These are phyloP conservation scores for Oxygymnocypris stewartii DNA, from an alignment of 2,113 vertebrate genomes.

Conservation along the genomic window DNA sequence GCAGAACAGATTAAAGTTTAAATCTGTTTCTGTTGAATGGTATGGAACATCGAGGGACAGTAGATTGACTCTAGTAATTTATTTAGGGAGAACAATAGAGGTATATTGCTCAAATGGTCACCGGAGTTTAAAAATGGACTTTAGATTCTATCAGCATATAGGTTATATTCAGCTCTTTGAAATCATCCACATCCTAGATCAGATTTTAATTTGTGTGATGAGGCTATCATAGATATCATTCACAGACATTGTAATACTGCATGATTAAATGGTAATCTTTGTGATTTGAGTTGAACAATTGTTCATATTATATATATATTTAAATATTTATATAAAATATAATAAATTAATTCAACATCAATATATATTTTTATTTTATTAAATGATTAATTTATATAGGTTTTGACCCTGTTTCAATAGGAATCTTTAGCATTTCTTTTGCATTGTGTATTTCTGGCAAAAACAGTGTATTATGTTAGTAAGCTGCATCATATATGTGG, in stretches of 20 bases:
- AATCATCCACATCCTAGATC: not conserved
- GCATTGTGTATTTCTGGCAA: too few relatives aligned
- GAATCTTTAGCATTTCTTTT: too few relatives aligned
- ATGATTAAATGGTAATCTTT: not conserved
- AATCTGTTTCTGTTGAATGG: constrained; percentile 25
- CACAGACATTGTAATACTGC: not conserved
- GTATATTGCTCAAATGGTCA: constrained; percentile 3
- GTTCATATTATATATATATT: too few relatives aligned
- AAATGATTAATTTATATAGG: too few relatives aligned
- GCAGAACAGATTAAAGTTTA: constrained; percentile 21
- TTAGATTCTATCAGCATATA: not conserved
- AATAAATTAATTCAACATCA: too few relatives aligned
- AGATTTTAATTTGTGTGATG: constrained; percentile 3
- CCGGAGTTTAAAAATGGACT: constrained; percentile 12
- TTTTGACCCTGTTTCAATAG: too few relatives aligned
- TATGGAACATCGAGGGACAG: not conserved
- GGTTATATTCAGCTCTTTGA: constrained; percentile 10
- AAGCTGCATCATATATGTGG: too few relatives aligned
- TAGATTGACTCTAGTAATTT: constrained; percentile 1
- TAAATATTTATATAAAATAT: too few relatives aligned
- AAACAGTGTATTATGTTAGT: too few relatives aligned
- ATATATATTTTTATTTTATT: too few relatives aligned
- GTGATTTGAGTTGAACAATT: not conserved
- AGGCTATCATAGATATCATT: not conserved
- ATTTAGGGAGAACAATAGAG: constrained; percentile 8